Conservation (phyloP, 1,140 invertebrate genomes). For the Sipha flava region DNA sequence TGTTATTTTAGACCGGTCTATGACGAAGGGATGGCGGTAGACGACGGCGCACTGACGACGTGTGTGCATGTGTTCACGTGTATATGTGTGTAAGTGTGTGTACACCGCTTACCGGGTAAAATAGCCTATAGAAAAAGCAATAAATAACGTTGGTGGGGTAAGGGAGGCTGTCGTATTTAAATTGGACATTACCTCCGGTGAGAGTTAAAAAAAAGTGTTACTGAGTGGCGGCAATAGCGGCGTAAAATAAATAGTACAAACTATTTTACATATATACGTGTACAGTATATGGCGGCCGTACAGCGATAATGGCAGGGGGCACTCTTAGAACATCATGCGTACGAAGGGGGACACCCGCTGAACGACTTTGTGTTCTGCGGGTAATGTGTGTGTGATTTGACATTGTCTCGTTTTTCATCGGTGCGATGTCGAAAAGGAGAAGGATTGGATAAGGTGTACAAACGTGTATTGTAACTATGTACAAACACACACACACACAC, state of each 20-base stretch:
- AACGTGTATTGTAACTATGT: neutral
- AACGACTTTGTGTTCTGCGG: neutral
- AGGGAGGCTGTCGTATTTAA: slow-evolving; percentile 21
- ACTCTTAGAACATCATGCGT: neutral
- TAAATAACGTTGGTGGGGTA: slow-evolving; percentile 2
- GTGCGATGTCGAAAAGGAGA: neutral
- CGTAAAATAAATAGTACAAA: slow-evolving; percentile 23
- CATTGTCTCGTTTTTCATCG: slow-evolving; percentile 4
- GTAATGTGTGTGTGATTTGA: neutral
- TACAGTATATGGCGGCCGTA: neutral
- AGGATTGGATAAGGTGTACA: neutral
- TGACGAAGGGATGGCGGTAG: neutral
- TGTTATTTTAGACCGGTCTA: neutral
- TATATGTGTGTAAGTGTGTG: too few species aligned
- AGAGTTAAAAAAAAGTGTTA: neutral
- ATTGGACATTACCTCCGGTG: slow-evolving; percentile 27
- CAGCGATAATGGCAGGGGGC: neutral
- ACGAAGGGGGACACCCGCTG: neutral
- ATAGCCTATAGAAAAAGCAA: slow-evolving; percentile 18
- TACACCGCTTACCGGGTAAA: neutral
- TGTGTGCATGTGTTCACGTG: neutral
- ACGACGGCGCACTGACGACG: neutral
- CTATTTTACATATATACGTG: slow-evolving; percentile 9
- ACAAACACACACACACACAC: neutral
- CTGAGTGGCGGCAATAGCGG: neutral